A percentile compares a stretch with the other conserved stretches of the same genome.
These are phyloP conservation scores for Limnephilus marmoratus DNA, from an alignment of 2,888 invertebrate species.

Conservation along the genomic window DNA sequence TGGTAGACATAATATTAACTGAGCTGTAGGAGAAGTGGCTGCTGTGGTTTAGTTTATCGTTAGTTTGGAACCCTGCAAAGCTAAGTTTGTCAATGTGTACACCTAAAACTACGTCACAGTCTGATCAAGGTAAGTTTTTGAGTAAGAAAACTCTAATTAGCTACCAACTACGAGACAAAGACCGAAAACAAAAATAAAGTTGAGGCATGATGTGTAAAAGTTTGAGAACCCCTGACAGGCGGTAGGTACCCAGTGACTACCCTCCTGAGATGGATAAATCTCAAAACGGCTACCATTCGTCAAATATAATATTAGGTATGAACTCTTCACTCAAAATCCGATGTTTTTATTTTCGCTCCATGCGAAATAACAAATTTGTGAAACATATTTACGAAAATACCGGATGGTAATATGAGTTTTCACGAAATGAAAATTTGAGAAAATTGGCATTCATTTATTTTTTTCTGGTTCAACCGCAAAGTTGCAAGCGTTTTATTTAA, in stretches of 20 bases:
- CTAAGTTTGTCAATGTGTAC: too few relatives aligned
- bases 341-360: not conserved
- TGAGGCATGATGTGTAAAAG: not conserved
- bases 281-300: conserved; percentile 26
- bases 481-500: not conserved
- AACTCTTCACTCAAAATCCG: conserved; percentile 11
- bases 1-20: too few relatives aligned
- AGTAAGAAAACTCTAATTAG: not conserved
- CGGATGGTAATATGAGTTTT: not conserved
- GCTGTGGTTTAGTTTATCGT: too few relatives aligned
- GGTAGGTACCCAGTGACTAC: not conserved
- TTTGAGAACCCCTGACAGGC: not conserved
- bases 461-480: not conserved
- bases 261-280: conserved; percentile 4
- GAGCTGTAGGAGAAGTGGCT: too few relatives aligned
- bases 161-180: too few relatives aligned
- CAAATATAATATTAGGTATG: conserved; percentile 16
- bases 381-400: not conserved
- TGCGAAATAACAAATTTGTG: not conserved
- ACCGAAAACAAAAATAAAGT: not conserved
- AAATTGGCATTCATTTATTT: not conserved
- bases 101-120: too few relatives aligned
- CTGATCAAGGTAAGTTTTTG: not conserved
- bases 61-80: too few relatives aligned
- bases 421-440: not conserved